These are phyloP conservation scores for Iselma pallidipennis DNA, from an alignment of 2,888 invertebrate genomes.

Conservation along the genomic window DNA sequence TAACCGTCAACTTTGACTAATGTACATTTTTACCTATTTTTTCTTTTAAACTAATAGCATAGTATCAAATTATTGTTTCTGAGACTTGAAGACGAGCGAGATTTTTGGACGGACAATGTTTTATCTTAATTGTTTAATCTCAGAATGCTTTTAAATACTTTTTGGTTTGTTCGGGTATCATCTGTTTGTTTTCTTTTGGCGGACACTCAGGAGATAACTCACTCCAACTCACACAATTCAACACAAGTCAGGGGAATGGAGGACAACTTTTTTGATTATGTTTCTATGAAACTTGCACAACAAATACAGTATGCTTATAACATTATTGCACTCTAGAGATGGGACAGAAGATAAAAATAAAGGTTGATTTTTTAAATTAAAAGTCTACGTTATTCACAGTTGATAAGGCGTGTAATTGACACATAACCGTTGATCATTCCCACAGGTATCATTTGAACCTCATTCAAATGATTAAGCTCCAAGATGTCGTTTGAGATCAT, in stretches of 20 bases:
- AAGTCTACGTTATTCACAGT: too few species aligned
- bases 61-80: slow-evolving; percentile 37
- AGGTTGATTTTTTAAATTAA: too few species aligned
- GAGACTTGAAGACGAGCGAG: slow-evolving; percentile 31
- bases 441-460: slow-evolving; percentile 9
- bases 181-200: slow-evolving; percentile 31
- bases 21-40: slow-evolving; percentile 32
- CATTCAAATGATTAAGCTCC: slow-evolving; percentile 9
- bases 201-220: slow-evolving; percentile 14
- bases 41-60: slow-evolving; percentile 33
- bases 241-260: too few species aligned
- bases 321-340: too few species aligned
- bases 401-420: slow-evolving; percentile 10
- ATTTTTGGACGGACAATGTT: slow-evolving; percentile 31
- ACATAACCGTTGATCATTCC: slow-evolving; percentile 9
- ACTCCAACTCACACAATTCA: slow-evolving; percentile 9
- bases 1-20: slow-evolving; percentile 35
- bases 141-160: slow-evolving; percentile 53
- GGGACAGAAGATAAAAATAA: too few species aligned
- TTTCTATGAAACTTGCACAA: not conserved
- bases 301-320: not conserved
- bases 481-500: not conserved
- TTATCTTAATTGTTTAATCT: slow-evolving; percentile 52
- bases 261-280: not conserved
- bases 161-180: slow-evolving; percentile 41